phyloP scores from a whole-genome alignment of 2,888 invertebrate species.

The Shargacucullia verbasci region DNA sequence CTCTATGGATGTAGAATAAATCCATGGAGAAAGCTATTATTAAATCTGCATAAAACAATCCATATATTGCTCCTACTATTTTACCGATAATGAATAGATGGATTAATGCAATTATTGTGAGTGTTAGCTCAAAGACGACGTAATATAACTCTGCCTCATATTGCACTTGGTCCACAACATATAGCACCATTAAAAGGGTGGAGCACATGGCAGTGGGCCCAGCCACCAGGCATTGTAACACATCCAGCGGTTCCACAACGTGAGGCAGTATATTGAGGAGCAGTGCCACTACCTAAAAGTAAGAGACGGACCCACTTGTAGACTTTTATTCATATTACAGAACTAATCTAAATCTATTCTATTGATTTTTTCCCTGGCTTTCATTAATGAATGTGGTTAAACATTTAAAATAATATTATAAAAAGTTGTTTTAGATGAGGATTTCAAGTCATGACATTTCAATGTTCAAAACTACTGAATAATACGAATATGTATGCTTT shows the following conservation, averaged over 20 bases:
- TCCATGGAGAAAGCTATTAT: slow-evolving; percentile 78
- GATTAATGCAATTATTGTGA: slow-evolving; percentile 68
- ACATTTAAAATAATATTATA: background rate
- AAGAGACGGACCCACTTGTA: slow-evolving; percentile 69
- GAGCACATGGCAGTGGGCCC: slow-evolving; percentile 83
- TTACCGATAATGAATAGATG: slow-evolving; percentile 65
- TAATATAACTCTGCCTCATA: slow-evolving; percentile 81
- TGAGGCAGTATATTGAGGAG: slow-evolving; percentile 82
- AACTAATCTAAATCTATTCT: slow-evolving; percentile 18
- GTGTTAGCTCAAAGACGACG: slow-evolving; percentile 65
- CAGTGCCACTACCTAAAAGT: slow-evolving; percentile 85
- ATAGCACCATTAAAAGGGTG: slow-evolving; percentile 76
- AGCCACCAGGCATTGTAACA: slow-evolving; percentile 75
- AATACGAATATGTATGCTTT: slow-evolving; percentile 66
- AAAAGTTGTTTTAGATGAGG: background rate
- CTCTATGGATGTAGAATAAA: slow-evolving; percentile 74
- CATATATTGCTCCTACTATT: slow-evolving; percentile 77
- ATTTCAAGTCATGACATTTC: slow-evolving; percentile 13
- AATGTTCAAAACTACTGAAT: slow-evolving; percentile 61
- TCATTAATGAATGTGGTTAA: background rate
- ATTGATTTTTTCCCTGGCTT: slow-evolving; percentile 1
- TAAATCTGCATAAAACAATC: slow-evolving; percentile 79
- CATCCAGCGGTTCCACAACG: slow-evolving; percentile 78
- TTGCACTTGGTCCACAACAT: slow-evolving; percentile 82
- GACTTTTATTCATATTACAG: slow-evolving; percentile 37